Percentiles rank a stretch among this genome's conserved stretches.
Evolutionary conservation across 2,888 invertebrate genomes (phyloP).

Genomic region (Apocheima hispidaria): DNA sequence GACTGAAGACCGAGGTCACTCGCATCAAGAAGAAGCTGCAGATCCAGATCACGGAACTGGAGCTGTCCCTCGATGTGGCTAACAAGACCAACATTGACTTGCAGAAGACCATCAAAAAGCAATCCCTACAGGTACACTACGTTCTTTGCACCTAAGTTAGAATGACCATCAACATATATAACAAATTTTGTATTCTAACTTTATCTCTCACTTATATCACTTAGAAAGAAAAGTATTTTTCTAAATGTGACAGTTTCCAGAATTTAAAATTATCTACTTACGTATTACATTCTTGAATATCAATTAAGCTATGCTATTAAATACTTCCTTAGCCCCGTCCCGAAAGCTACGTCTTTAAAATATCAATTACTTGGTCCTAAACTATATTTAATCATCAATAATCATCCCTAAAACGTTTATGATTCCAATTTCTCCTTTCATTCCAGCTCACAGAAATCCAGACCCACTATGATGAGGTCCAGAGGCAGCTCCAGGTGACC

Average conservation of each 20-base stretch:
- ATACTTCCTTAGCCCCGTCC: background rate
- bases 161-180: background rate
- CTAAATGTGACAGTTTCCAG: no score
- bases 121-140: conserved; percentile 92
- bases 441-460: conserved; percentile 93
- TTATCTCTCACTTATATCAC: background rate
- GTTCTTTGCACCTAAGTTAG: background rate
- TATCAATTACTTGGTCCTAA: background rate
- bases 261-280: no score
- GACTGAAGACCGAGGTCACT: conserved; percentile 97
- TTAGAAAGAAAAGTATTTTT: no score
- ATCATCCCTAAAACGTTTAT: background rate
- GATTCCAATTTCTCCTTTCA: background rate
- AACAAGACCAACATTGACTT: conserved; percentile 99
- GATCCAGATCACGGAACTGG: conserved; percentile 98
- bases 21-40: conserved; percentile 99
- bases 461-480: conserved; percentile 98
- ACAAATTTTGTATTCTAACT: background rate
- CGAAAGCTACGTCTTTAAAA: background rate
- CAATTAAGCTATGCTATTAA: background rate
- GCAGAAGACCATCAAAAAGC: conserved; percentile 99
- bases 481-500: conserved; percentile 97
- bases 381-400: background rate
- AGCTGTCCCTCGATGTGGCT: conserved; percentile 98
- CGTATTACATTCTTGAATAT: no score